Evolutionary conservation across 2,888 invertebrate species (phyloP), one percentile per base, ranked within the genome.

Genomic region (Latrodectus hesperus): DNA sequence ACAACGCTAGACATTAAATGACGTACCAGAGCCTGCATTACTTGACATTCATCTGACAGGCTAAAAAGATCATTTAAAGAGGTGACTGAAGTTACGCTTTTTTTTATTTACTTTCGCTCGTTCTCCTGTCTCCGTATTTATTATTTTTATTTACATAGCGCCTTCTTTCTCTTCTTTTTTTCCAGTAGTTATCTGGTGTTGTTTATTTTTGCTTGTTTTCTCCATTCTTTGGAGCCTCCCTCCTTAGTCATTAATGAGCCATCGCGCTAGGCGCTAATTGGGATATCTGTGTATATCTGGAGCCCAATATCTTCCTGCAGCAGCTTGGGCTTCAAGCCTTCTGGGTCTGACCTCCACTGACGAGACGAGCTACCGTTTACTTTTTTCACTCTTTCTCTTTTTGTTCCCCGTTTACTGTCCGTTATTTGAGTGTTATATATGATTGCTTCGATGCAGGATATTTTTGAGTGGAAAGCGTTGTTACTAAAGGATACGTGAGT

Each of bases 21-120:
- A 86, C 86, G 76, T 55, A 71, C 65, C 72, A 65, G 38, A 51
- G 17, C 72, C 38, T 65, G 14, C 74, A 74, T 82, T 53, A 74
- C 75, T 49, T 86, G 86, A 86, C 86, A 86, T 80, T 86, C 86
- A 86, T 86, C 86, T 86, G 86, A 86, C 86, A 86, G 76, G 86
- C 86, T 86, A 86, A 86, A 86, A 86, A 81, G 86, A 86, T 86
- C 86, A 81, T 72, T 86, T 86, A 81, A 86, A 80, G 49, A 12
- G 53, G 68, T 71, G 75, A 75, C 71, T 76, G 79, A 68, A 55
- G 67, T 53, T 65, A 12, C 52, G 12, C 55, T 55, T 55, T 52
- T 55, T 55, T 74, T 17, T 72, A n/a, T 77, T 73, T 72, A 17
- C 73, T 85, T 72, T 70, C n/a, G 12, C 17, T 75, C 73, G 17